These are phyloP conservation scores for Xestia rhomboidea DNA, from an alignment of 2,888 invertebrate species.

Conservation along the genomic window DNA sequence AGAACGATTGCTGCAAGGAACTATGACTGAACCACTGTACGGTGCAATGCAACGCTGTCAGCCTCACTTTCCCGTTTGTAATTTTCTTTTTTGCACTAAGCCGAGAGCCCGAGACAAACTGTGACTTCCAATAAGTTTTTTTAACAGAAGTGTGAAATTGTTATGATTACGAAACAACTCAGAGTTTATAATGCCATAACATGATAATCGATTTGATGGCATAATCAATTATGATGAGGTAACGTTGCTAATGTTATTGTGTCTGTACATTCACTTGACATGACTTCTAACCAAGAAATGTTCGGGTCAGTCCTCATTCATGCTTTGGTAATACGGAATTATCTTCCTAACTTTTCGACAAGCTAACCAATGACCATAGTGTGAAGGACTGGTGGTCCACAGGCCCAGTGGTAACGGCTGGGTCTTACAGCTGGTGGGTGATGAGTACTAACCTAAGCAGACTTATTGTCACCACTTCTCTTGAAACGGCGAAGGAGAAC, in stretches of 20 bases:
- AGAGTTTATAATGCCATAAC: constrained; percentile 16
- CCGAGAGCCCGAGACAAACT: background rate
- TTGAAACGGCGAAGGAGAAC: background rate
- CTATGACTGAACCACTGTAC: no score
- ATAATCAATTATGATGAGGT: constrained; percentile 43
- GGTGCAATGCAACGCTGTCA: no score
- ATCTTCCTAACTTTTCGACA: background rate
- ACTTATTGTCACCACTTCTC: background rate
- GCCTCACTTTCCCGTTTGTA: no score
- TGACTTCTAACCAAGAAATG: background rate
- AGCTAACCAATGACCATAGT: background rate
- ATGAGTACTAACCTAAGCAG: background rate
- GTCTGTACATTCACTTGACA: constrained; percentile 11
- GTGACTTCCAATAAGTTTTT: background rate
- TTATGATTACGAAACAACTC: constrained; percentile 17
- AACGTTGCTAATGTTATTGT: constrained; percentile 8
- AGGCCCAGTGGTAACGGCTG: background rate
- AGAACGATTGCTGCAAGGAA: no score
- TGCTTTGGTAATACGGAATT: background rate
- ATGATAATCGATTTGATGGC: constrained; percentile 42
- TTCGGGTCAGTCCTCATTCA: constrained; percentile 15
- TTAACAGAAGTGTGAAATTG: constrained; percentile 13
- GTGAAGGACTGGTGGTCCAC: background rate
- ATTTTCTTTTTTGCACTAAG: background rate
- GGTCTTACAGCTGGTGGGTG: background rate